A percentile compares a stretch with the other conserved stretches of the same genome.
Evolutionary conservation across 2,888 invertebrate species (phyloP).

Genomic region (Ochropacha duplaris): DNA sequence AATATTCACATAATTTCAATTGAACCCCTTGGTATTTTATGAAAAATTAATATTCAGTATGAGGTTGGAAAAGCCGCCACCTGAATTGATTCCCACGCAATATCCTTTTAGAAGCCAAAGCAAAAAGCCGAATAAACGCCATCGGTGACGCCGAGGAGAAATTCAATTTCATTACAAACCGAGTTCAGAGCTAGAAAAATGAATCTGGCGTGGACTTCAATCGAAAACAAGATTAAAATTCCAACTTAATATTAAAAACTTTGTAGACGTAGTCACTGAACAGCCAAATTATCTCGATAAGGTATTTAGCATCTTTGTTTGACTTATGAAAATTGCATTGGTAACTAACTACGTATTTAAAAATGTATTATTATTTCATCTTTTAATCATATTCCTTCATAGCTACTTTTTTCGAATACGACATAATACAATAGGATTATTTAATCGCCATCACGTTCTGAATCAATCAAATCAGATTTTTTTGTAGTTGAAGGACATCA

Average conservation of each 20-base stretch:
- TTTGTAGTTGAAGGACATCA: no score
- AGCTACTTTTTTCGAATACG: no score
- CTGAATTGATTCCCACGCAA: conserved; percentile 79
- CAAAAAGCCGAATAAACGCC: conserved; percentile 73
- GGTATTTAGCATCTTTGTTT: not conserved
- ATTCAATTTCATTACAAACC: conserved; percentile 73
- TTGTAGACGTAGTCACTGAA: conserved; percentile 5
- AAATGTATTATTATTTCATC: not conserved
- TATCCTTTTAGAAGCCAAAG: conserved; percentile 71
- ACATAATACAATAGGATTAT: no score
- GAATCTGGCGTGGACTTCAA: conserved; percentile 34
- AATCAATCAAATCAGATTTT: no score
- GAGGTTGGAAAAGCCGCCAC: conserved; percentile 56
- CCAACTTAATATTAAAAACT: conserved; percentile 24
- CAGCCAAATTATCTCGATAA: conserved; percentile 6
- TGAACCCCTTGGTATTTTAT: conserved; percentile 39
- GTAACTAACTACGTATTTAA: not conserved
- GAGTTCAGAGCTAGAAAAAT: conserved; percentile 48
- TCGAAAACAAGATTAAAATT: conserved; percentile 34
- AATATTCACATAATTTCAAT: conserved; percentile 32
- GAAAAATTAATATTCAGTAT: conserved; percentile 64
- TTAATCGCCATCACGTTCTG: no score
- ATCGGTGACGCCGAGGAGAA: conserved; percentile 55
- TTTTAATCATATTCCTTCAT: no score
- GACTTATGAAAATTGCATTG: not conserved